Evolutionary conservation across 2,113 vertebrate genomes (phyloP).

Genomic region (Lamprologus sp.): DNA sequence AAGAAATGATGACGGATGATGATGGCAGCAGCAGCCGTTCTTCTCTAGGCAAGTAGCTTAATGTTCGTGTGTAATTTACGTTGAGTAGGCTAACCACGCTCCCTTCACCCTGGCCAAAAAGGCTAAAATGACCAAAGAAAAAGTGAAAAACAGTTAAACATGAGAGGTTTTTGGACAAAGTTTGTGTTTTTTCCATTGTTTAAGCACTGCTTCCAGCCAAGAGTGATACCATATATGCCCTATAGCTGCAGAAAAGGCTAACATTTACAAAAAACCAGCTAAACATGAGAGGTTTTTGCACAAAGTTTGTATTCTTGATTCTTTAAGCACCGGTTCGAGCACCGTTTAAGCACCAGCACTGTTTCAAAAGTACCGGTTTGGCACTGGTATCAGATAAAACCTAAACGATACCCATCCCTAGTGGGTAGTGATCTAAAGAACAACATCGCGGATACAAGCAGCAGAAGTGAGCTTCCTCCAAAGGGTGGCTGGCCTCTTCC

Average conservation of each 20-base stretch:
- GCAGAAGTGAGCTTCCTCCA: background rate
- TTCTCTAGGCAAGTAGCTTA: background rate
- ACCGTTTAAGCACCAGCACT: accelerated
- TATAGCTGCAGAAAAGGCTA: background rate
- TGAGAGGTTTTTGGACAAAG: background rate
- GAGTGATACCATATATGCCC: too few species aligned
- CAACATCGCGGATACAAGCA: background rate
- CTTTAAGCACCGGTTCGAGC: background rate
- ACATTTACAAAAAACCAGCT: too few species aligned
- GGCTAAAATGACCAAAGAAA: background rate
- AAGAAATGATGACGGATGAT: background rate
- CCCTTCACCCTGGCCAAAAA: background rate
- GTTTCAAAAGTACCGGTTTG: background rate
- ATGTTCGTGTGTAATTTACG: background rate
- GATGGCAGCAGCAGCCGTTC: background rate
- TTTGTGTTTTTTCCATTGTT: too few species aligned
- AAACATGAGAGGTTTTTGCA: too few species aligned
- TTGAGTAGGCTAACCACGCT: background rate
- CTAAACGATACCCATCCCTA: background rate
- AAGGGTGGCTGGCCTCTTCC: background rate
- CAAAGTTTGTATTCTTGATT: background rate
- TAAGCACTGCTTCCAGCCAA: too few species aligned
- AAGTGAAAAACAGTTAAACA: background rate
- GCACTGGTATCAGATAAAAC: background rate
- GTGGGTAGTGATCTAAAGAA: background rate